Evolutionary conservation across 2,888 invertebrate species (phyloP), one percentile per base, ranked within the genome.

Genomic region (Synergus gifuensis): DNA sequence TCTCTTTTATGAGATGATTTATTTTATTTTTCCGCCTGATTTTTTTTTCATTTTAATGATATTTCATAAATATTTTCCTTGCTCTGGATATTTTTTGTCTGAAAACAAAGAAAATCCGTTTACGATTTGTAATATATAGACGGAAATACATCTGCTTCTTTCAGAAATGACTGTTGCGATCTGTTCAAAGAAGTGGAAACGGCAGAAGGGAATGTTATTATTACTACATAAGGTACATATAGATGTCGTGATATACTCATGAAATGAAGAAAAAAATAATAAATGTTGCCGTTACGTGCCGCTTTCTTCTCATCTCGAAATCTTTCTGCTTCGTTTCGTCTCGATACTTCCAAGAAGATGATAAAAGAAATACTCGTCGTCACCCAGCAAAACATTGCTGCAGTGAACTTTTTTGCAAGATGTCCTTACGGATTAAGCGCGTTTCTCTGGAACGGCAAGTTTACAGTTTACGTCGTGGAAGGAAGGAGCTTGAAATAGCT

Each of bases 341-440:
- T 49, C 79, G 67, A 66, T 69, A 78, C 80, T 76, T 76, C 78
- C 76, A 78, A 79, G 82, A 80, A 81, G 60, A 76, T 76, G 77
- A 58, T 62, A 78, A 77, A 81, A 81, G 81, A 77, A 80, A 62
- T 78, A 76, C 64, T 63, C 78, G 73, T 73, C 78, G 78, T 84
- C 84, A 78, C 79, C 83, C 81, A 54, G 54, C 78, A 44, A 66
- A 77, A 78, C 76, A 69, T 66, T 79, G 78, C 78, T 79, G 76
- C 84, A 84, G 84, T 87, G 86, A 86, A 85, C 86, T 84, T 81
- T 85, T 85, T 86, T 82, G 84, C 83, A 73, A 87, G 87, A 87
- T 88, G 85, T 86, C 83, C 86, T 86, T 86, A 83, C 83, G 85
- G 87, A 86, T 88, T 87, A 87, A 82, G 58, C 80, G 83, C 82